Conservation (phyloP, 2,888 invertebrate genomes). For the Sericinus montela region DNA sequence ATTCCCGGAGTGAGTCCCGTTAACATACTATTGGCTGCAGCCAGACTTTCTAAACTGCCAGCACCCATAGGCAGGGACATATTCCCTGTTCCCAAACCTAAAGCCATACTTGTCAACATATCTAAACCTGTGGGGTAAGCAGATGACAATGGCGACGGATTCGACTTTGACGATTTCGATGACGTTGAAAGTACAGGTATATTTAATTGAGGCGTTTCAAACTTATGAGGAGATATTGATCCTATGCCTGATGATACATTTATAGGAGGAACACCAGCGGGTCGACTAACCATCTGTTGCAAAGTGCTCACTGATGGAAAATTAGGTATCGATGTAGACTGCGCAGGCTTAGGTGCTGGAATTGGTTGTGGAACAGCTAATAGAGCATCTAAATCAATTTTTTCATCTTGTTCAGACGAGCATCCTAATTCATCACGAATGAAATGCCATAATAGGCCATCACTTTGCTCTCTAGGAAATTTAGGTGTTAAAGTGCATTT, state of each 20-base stretch:
- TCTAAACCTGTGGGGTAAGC: slow-evolving; percentile 70
- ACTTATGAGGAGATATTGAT: slow-evolving; percentile 75
- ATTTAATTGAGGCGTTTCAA: slow-evolving; percentile 76
- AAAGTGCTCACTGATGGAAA: slow-evolving; percentile 72
- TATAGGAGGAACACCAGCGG: slow-evolving; percentile 71
- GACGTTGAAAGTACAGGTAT: slow-evolving; percentile 81
- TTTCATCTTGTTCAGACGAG: slow-evolving; percentile 82
- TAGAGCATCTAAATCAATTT: slow-evolving; percentile 80
- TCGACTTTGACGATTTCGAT: slow-evolving; percentile 79
- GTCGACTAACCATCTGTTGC: slow-evolving; percentile 75
- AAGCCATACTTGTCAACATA: slow-evolving; percentile 74
- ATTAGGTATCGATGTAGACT: slow-evolving; percentile 56
- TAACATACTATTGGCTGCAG: slow-evolving; percentile 73
- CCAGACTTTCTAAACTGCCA: slow-evolving; percentile 66
- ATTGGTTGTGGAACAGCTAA: slow-evolving; percentile 79
- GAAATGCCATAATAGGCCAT: slow-evolving; percentile 88
- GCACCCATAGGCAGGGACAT: slow-evolving; percentile 63
- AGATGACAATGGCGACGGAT: slow-evolving; percentile 72
- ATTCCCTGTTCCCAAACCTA: slow-evolving; percentile 64
- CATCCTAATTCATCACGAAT: slow-evolving; percentile 87
- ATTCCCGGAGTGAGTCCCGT: slow-evolving; percentile 62
- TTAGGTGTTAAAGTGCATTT: slow-evolving; percentile 89
- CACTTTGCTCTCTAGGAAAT: slow-evolving; percentile 89
- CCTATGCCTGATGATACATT: slow-evolving; percentile 68
- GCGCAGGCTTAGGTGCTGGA: slow-evolving; percentile 63